phyloP scores from a whole-genome alignment of 1,140 invertebrate species.

The Saccostrea cuccullata region DNA sequence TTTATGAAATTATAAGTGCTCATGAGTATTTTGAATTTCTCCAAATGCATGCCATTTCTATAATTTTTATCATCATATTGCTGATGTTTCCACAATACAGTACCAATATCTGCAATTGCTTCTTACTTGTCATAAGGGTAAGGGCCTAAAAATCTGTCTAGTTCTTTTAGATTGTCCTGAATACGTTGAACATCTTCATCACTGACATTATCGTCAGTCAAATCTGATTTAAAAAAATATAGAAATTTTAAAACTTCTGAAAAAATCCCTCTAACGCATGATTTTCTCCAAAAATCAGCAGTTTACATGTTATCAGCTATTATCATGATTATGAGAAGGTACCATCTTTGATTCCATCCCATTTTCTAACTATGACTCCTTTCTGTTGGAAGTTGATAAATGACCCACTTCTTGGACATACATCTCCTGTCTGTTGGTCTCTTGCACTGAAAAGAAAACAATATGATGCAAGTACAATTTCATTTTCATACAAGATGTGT shows the following conservation, averaged over 20 bases:
- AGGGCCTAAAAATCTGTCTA: constrained; percentile 91
- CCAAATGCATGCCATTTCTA: too few relatives aligned
- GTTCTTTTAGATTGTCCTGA: constrained; percentile 85
- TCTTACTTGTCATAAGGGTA: constrained; percentile 90
- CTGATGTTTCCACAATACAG: too few relatives aligned
- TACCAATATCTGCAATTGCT: neutral
- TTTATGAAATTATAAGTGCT: neutral
- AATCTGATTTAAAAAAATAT: constrained; percentile 64
- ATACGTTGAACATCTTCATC: constrained; percentile 80
- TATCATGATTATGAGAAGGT: constrained; percentile 21
- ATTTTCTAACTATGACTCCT: constrained; percentile 92
- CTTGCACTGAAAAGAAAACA: constrained; percentile 79
- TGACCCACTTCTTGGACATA: constrained; percentile 90
- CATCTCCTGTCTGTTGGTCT: constrained; percentile 77
- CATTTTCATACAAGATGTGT: neutral
- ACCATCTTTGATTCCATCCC: constrained; percentile 83
- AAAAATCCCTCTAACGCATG: too few relatives aligned
- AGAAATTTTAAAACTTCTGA: neutral
- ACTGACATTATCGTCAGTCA: constrained; percentile 78
- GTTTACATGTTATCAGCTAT: neutral
- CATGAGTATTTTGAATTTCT: too few relatives aligned
- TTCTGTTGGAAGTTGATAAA: constrained; percentile 90
- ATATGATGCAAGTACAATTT: neutral
- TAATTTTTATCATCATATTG: too few relatives aligned
- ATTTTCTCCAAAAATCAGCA: too few relatives aligned